Conservation (phyloP, 2,797 vertebrate species). For the Sitta carolinensis region DNA sequence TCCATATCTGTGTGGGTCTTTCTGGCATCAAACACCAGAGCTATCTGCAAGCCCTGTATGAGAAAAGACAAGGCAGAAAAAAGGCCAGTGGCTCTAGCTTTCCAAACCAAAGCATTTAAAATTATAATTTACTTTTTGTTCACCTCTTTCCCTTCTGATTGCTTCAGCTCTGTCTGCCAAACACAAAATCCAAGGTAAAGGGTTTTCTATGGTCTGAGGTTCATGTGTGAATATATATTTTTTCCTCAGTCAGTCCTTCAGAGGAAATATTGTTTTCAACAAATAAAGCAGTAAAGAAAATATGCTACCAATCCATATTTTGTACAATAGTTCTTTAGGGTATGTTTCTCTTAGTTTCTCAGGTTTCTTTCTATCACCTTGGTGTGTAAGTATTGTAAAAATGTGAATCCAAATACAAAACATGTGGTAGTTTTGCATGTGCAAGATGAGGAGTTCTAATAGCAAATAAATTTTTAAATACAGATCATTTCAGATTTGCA, state of each 20-base stretch:
- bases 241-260: not conserved
- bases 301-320: not conserved
- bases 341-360: not conserved
- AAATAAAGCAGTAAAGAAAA: not conserved
- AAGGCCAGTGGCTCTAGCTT: not conserved
- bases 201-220: not conserved
- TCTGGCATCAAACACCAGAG: not conserved
- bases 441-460: not conserved
- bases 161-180: not conserved
- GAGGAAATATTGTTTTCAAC: not conserved
- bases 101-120: not conserved
- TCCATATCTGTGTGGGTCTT: not conserved
- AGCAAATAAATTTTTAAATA: not conserved
- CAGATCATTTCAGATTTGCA: not conserved
- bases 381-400: not conserved
- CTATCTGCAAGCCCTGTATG: not conserved
- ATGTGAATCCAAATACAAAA: not conserved
- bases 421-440: not conserved
- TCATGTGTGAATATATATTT: not conserved
- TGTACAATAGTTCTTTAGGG: not conserved
- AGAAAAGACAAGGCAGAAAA: not conserved
- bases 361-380: not conserved
- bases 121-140: not conserved
- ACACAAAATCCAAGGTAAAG: not conserved
- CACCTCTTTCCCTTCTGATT: not conserved